These are phyloP conservation scores for Tychaedon coryphoeus DNA, from an alignment of 2,113 vertebrate genomes.

Conservation along the genomic window DNA sequence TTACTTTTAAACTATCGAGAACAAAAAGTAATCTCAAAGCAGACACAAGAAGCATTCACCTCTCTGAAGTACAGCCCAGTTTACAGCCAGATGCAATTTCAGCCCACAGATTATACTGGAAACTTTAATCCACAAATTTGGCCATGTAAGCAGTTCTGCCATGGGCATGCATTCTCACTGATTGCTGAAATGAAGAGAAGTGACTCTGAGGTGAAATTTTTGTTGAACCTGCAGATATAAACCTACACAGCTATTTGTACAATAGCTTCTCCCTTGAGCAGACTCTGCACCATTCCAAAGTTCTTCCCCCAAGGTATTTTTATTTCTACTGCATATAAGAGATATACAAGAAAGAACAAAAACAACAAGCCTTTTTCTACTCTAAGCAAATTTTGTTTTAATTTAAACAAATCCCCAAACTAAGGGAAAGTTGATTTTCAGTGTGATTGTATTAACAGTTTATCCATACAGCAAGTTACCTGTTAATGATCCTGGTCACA, in stretches of 20 bases:
- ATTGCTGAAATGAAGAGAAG: neutral
- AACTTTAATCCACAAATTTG: neutral
- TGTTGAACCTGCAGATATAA: neutral
- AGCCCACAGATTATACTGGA: neutral
- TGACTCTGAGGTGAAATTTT: neutral
- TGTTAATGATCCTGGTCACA: neutral
- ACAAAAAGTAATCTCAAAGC: neutral
- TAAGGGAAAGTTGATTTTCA: neutral
- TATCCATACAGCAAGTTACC: neutral
- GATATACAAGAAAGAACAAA: neutral
- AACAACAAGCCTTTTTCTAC: neutral
- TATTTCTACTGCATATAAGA: neutral
- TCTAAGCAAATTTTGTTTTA: neutral
- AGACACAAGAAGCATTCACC: neutral
- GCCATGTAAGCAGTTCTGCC: neutral
- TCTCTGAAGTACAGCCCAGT: neutral
- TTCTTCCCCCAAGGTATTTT: neutral
- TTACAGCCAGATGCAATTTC: fast-evolving
- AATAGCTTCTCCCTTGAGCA: neutral
- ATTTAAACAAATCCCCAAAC: neutral
- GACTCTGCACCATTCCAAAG: neutral
- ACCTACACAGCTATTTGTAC: neutral
- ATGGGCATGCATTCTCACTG: neutral
- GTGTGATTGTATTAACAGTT: neutral
- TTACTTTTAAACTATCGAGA: neutral